These are phyloP conservation scores for Cheilosia variabilis DNA, from an alignment of 2,888 invertebrate species.

Conservation along the genomic window DNA sequence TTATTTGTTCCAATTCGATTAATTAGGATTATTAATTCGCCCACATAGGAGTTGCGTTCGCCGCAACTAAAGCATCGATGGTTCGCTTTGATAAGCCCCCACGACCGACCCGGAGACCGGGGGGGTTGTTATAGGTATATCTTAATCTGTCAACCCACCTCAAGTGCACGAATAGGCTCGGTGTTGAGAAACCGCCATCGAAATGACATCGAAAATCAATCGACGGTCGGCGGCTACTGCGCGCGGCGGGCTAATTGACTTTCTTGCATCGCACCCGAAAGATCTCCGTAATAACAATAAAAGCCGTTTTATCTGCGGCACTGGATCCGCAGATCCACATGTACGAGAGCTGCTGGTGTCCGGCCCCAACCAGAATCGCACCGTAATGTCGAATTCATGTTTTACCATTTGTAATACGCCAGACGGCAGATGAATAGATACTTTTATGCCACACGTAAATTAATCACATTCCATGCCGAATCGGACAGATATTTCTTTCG, in stretches of 20 bases:
- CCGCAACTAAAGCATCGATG: slow-evolving; percentile 1
- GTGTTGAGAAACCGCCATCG: neutral
- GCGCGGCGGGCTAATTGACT: slow-evolving; percentile 47
- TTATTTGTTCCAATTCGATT: slow-evolving; percentile 48
- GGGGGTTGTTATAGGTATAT: slow-evolving; percentile 13
- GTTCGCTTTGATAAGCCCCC: slow-evolving; percentile 31
- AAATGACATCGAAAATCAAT: slow-evolving; percentile 68
- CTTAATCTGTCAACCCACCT: slow-evolving; percentile 66
- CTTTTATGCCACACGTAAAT: slow-evolving; percentile 68
- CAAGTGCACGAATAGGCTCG: slow-evolving; percentile 27
- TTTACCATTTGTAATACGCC: slow-evolving; percentile 77
- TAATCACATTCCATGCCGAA: slow-evolving; percentile 69
- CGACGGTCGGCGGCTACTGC: slow-evolving; percentile 39
- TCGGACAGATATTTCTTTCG: slow-evolving; percentile 38
- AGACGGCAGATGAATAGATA: slow-evolving; percentile 73
- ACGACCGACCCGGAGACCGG: neutral
- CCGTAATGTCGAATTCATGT: slow-evolving; percentile 77
- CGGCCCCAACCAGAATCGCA: slow-evolving; percentile 30
- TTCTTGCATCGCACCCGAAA: slow-evolving; percentile 12
- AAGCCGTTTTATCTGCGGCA: slow-evolving; percentile 62
- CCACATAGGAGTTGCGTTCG: slow-evolving; percentile 14
- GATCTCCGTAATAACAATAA: slow-evolving; percentile 61
- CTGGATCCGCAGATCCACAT: slow-evolving; percentile 51
- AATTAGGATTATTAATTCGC: slow-evolving; percentile 39
- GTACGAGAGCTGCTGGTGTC: neutral